Evolutionary conservation across 2,797 vertebrate genomes (phyloP).

Genomic region (Cryptoblepharus egeriae): DNA sequence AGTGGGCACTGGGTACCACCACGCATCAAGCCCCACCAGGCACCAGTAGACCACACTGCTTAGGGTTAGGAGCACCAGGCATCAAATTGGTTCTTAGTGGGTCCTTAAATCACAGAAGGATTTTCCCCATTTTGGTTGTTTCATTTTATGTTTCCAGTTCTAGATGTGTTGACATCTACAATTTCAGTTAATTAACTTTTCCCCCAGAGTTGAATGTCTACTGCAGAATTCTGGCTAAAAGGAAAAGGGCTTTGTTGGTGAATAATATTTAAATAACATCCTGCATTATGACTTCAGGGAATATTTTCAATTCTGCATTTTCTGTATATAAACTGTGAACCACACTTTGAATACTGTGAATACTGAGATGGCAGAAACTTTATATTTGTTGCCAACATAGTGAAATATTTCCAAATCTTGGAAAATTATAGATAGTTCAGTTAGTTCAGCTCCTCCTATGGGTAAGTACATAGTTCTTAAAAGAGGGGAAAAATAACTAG

Average conservation of each 20-base stretch:
- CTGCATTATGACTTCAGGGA: conserved; percentile 61
- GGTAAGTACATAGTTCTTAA: conserved; percentile 67
- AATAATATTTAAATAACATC: conserved; percentile 60
- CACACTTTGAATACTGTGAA: too few species aligned
- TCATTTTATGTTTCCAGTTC: conserved; percentile 6
- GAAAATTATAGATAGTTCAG: conserved; percentile 55
- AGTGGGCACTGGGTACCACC: too few species aligned
- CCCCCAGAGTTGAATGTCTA: conserved; percentile 45
- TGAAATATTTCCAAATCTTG: conserved; percentile 53
- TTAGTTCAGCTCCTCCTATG: conserved; percentile 64
- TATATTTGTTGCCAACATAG: conserved; percentile 47
- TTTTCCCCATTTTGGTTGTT: conserved; percentile 30
- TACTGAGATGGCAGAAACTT: conserved; percentile 48
- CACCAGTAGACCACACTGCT: too few species aligned
- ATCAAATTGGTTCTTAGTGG: too few species aligned
- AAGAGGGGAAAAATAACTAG: conserved; percentile 68
- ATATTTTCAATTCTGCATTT: conserved; percentile 62
- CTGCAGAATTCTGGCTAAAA: conserved; percentile 46
- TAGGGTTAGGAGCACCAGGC: too few species aligned
- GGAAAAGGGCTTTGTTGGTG: conserved; percentile 42
- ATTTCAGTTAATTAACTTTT: conserved; percentile 54
- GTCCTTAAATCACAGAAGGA: too few species aligned
- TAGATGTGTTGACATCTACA: background rate
- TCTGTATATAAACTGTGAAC: conserved; percentile 42
- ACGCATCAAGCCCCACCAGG: too few species aligned